phyloP scores from a whole-genome alignment of 2,888 invertebrate genomes.

The Crematogaster levior region DNA sequence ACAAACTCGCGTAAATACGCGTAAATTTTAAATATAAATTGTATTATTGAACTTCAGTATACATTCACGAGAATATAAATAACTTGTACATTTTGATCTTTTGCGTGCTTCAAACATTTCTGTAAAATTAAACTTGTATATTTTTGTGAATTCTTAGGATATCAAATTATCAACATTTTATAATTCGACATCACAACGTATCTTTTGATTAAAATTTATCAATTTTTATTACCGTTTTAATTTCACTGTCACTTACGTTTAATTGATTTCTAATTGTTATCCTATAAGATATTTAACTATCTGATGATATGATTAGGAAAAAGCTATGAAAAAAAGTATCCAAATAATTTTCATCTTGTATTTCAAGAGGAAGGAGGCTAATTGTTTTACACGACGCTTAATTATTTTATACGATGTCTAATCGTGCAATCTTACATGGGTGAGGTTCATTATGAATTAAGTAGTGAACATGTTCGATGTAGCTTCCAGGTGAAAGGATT shows the following conservation, averaged over 20 bases:
- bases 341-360: neutral
- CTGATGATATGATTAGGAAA: neutral
- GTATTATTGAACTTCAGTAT: no score
- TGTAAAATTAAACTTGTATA: neutral
- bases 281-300: neutral
- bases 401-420: slow-evolving; percentile 6
- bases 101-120: neutral
- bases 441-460: slow-evolving; percentile 8
- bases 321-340: neutral
- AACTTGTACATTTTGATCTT: neutral
- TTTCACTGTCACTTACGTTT: neutral
- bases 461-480: neutral
- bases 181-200: neutral
- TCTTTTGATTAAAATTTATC: neutral
- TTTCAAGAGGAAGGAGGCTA: neutral
- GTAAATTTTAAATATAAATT: neutral
- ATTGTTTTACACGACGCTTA: neutral
- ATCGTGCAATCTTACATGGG: neutral
- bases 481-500: neutral
- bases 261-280: neutral
- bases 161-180: neutral
- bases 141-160: neutral
- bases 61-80: neutral
- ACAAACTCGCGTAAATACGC: neutral
- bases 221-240: neutral